Percentiles rank a stretch among this genome's conserved stretches.
Evolutionary conservation across 2,113 vertebrate genomes (phyloP).

Genomic region (Upupa epops): DNA sequence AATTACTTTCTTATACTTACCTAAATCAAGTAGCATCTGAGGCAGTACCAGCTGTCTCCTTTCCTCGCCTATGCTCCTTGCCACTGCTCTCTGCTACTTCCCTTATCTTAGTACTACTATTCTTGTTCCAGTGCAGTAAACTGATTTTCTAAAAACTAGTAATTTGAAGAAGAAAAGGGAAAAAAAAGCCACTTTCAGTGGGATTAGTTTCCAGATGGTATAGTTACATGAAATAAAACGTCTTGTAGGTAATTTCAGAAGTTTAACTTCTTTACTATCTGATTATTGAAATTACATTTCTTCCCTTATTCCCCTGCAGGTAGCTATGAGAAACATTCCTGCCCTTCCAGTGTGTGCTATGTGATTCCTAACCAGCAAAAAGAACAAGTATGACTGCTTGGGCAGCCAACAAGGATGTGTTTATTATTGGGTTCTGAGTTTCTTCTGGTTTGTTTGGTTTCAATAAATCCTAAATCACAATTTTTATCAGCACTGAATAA

Average conservation of each 20-base stretch:
- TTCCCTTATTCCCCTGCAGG: neutral
- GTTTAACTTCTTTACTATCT: neutral
- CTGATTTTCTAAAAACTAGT: neutral
- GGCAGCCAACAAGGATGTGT: neutral
- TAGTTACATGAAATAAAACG: neutral
- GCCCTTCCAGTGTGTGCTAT: neutral
- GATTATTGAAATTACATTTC: neutral
- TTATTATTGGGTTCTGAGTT: neutral
- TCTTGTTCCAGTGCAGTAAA: neutral
- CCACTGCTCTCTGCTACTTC: neutral
- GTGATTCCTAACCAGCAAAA: neutral
- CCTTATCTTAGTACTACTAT: neutral
- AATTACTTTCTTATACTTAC: neutral
- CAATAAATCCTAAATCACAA: neutral
- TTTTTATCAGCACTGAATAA: neutral
- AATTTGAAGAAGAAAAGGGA: neutral
- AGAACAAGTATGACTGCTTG: neutral
- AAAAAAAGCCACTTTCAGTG: rapidly evolving
- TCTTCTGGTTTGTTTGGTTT: neutral
- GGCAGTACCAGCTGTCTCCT: neutral
- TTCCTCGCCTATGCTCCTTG: neutral
- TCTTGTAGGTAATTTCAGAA: neutral
- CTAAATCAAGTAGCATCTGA: neutral
- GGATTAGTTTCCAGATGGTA: neutral
- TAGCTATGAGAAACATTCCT: neutral